phyloP scores from a whole-genome alignment of 92 coral and sea anemone species.

The Parazoanthus darwini region DNA sequence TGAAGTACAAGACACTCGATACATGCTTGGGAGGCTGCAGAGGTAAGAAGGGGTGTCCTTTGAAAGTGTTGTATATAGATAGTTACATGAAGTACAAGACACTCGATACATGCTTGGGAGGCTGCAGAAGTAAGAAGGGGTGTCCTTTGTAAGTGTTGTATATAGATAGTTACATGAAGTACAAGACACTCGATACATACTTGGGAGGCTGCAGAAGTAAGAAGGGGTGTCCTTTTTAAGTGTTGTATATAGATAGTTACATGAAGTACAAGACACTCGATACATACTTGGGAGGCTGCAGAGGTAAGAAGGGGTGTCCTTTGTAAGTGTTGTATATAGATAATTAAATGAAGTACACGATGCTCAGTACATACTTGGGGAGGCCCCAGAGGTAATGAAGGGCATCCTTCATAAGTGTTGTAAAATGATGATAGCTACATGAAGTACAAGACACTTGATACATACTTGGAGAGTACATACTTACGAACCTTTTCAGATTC shows the following conservation, averaged over 20 bases:
- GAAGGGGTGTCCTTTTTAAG: not conserved
- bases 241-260: not conserved
- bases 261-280: not conserved
- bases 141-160: not conserved
- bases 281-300: not conserved
- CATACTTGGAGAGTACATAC: no score
- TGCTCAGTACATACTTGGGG: not conserved
- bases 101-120: no score
- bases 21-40: slow-evolving; percentile 18
- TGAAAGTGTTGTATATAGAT: not conserved
- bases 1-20: no score
- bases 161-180: not conserved
- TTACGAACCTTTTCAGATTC: no score
- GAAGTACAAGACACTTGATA: no score
- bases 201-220: no score
- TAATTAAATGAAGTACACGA: no score
- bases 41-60: slow-evolving; percentile 21
- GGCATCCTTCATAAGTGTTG: not conserved
- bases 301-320: not conserved
- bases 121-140: not conserved
- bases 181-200: not conserved
- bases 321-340: no score
- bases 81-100: not conserved
- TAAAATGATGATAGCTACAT: no score
- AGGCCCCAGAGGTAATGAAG: not conserved